These are phyloP conservation scores for Hiodon alosoides DNA, from an alignment of 2,113 vertebrate species.

Conservation along the genomic window DNA sequence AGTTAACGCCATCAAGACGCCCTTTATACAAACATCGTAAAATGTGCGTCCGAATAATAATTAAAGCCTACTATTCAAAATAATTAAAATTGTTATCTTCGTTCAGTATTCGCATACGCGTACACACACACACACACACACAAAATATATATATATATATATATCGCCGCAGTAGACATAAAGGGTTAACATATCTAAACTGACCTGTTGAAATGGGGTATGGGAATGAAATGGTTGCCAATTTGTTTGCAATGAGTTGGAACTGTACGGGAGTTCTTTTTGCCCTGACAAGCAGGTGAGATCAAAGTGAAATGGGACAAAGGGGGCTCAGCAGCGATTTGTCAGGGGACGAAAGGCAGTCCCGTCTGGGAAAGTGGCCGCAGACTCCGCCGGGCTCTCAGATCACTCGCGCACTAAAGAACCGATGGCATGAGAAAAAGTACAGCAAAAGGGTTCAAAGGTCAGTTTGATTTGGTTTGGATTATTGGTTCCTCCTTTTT, in stretches of 20 bases:
- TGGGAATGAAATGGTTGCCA: conserved; percentile 74
- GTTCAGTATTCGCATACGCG: no score
- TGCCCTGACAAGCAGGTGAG: conserved; percentile 89
- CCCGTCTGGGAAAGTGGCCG: conserved; percentile 75
- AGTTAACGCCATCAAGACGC: no score
- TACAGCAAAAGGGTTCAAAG: conserved; percentile 92
- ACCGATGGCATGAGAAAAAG: conserved; percentile 87
- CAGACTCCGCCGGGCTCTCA: conserved; percentile 76
- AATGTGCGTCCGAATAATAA: no score
- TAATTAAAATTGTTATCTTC: no score
- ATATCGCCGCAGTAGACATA: neutral
- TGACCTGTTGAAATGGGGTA: conserved; percentile 56
- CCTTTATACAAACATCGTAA: no score
- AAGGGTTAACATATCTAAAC: conserved; percentile 61
- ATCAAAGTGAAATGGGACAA: conserved; percentile 85
- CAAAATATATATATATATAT: no score
- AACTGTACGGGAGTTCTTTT: conserved; percentile 83
- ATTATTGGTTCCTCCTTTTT: conserved; percentile 83
- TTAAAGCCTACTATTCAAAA: no score
- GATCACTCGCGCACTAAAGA: conserved; percentile 82
- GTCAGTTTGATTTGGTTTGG: conserved; percentile 89
- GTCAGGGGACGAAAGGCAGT: conserved; percentile 87
- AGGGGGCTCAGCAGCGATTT: conserved; percentile 89
- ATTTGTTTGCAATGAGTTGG: conserved; percentile 84
- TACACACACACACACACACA: no score